Conservation (phyloP, 2,113 vertebrate species). For the Xiphophorus maculatus region DNA sequence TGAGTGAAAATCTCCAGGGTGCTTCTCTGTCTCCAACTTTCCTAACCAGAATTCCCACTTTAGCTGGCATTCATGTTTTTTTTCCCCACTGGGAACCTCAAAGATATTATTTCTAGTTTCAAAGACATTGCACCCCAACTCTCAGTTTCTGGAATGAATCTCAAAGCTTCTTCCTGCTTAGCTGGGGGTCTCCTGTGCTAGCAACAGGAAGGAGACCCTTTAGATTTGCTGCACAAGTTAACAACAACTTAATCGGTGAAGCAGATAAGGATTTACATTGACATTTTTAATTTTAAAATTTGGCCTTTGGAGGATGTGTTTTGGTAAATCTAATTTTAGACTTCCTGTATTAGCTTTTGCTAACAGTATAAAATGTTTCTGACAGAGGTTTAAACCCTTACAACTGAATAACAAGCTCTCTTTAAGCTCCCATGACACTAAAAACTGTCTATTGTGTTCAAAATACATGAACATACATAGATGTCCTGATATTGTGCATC, state of each 20-base stretch:
- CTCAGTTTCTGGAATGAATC: not conserved
- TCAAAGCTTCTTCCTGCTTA: not conserved
- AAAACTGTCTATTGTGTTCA: not conserved
- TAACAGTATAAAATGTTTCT: not conserved
- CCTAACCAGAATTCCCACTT: not conserved
- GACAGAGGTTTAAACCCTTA: not conserved
- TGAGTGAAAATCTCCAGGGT: too few species aligned
- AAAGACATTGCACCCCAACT: not conserved
- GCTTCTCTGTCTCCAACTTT: too few species aligned
- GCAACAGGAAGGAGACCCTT: not conserved
- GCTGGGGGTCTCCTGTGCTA: not conserved
- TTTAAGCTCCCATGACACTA: not conserved
- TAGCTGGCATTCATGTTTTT: not conserved
- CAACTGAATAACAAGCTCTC: not conserved
- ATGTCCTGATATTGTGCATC: not conserved
- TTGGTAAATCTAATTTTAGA: not conserved
- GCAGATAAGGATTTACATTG: not conserved
- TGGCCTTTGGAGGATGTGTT: not conserved
- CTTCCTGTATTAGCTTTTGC: not conserved
- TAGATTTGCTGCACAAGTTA: not conserved
- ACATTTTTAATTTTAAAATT: not conserved
- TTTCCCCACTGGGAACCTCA: too few species aligned
- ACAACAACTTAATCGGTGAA: not conserved
- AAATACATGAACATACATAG: not conserved
- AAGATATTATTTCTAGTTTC: too few species aligned